Evolutionary conservation across 2,888 invertebrate genomes (phyloP).

Genomic region (Orchesellides sinensis): DNA sequence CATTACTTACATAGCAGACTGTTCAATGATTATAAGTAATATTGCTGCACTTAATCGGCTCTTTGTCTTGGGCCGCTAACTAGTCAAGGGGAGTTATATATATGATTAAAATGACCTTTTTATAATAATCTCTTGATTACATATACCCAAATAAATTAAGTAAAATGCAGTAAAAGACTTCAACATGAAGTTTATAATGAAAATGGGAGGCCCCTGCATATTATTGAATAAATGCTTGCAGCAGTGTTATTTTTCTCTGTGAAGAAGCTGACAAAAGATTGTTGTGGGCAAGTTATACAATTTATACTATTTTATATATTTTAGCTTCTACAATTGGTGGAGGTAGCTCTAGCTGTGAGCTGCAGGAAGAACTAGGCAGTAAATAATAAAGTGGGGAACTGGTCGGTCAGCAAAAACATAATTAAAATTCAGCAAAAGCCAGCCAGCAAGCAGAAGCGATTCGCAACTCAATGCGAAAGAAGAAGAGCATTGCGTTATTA

Average conservation of each 20-base stretch:
- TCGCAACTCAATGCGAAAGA: background rate
- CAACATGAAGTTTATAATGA: slow-evolving; percentile 46
- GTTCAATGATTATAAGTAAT: too few relatives aligned
- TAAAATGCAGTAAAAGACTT: slow-evolving; percentile 45
- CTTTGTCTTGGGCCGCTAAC: background rate
- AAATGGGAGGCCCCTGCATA: slow-evolving; percentile 38
- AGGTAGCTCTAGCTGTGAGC: slow-evolving; percentile 45
- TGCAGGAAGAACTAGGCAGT: slow-evolving; percentile 43
- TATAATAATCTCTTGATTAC: slow-evolving; percentile 40
- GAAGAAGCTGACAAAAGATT: too few relatives aligned
- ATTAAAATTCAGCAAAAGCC: slow-evolving; percentile 43
- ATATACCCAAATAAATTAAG: slow-evolving; percentile 50
- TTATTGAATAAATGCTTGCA: slow-evolving; percentile 12
- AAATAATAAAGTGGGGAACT: slow-evolving; percentile 51
- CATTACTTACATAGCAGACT: too few relatives aligned
- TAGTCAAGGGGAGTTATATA: background rate
- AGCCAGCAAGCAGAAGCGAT: slow-evolving; percentile 17
- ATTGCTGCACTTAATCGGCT: too few relatives aligned
- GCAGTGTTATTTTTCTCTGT: slow-evolving; percentile 1
- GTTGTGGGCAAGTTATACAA: background rate
- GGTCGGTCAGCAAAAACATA: slow-evolving; percentile 50
- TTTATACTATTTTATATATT: too few relatives aligned
- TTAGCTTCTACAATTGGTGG: background rate
- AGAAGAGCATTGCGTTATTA: background rate
- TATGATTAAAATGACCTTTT: background rate